phyloP scores from a whole-genome alignment of 2,888 invertebrate species.

The Drosophila imparisetae region DNA sequence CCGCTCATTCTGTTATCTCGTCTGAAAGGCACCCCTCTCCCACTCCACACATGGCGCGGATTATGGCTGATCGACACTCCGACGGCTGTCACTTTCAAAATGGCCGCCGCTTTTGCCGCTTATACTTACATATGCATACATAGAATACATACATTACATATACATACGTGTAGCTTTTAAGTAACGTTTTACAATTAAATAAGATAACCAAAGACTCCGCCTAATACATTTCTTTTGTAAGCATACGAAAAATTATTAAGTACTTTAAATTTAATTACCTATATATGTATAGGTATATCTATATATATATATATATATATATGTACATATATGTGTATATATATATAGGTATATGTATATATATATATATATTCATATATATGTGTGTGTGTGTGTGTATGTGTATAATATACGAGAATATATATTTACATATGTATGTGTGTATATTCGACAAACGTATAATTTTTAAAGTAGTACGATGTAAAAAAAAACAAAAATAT shows the following conservation, averaged over 20 bases:
- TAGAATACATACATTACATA: conserved; percentile 20
- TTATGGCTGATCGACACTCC: neutral
- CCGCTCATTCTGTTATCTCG: neutral
- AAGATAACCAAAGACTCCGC: conserved; percentile 76
- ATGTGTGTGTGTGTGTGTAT: conserved; percentile 16
- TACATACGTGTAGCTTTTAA: conserved; percentile 21
- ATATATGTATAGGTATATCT: neutral
- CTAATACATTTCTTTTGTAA: conserved; percentile 63
- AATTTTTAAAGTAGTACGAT: neutral
- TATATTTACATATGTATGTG: conserved; percentile 13
- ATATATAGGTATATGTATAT: too few relatives aligned
- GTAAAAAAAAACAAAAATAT: neutral
- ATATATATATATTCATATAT: neutral
- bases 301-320: neutral
- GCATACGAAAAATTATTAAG: conserved; percentile 22
- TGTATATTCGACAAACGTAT: conserved; percentile 6
- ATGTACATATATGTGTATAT: conserved; percentile 1
- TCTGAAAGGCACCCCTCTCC: neutral
- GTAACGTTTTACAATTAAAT: conserved; percentile 49
- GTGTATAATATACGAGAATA: neutral
- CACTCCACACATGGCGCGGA: neutral
- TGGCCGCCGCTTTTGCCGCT: conserved; percentile 57
- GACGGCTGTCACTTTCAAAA: neutral
- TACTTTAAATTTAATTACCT: conserved; percentile 18
- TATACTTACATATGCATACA: conserved; percentile 13